Evolutionary conservation across 2,888 invertebrate genomes (phyloP), one percentile per base, ranked within the genome.

Genomic region (Anthrax anthrax): DNA sequence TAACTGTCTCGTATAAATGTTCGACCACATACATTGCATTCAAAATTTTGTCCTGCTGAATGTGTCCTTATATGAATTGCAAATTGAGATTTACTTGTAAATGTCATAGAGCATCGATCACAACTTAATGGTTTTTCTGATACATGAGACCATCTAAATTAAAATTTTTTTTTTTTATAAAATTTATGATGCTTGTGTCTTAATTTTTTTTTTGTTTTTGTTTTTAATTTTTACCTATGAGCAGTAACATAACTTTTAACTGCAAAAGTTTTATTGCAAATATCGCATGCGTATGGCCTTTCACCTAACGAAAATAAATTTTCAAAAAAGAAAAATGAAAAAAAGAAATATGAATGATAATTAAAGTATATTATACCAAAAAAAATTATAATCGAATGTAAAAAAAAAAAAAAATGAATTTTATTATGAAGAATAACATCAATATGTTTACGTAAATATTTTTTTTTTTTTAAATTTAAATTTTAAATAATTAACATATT

Each of bases 221-320:
- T 17, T 8, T 37, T 37, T 14, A 14, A 34, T 41, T 52, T 51
- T 55, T 57, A 75, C 75, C 76, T 78, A 64, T 85, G 85, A 41
- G 85, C 83, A 52, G 81, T 81, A 48, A 85, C 80, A 59, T 85
- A 85, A 60, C 84, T 84, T 67, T 84, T 84, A 52, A 84, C 84
- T 38, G 84, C 82, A 64, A 84, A 85, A 57, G 80, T 75, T 69
- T 84, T 84, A 61, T 81, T 77, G 66, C 85, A 85, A 57, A 84
- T 78, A 69, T 83, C 81, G 70, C 84, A 85, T 54, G 80, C 77
- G 60, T 82, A 85, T 36, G 84, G 85, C 50, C 82, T 73, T 66
- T 83, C 81, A 56, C 84, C 84, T 75, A 62, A 61, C 65, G 32
- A 41, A 14, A 14, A 43, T 18, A 38, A 38, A 37, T 37, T 17